Percentiles rank a stretch among this genome's conserved stretches.
These are phyloP conservation scores for Pristiophorus japonicus DNA, from an alignment of 2,113 vertebrate species.

Conservation along the genomic window DNA sequence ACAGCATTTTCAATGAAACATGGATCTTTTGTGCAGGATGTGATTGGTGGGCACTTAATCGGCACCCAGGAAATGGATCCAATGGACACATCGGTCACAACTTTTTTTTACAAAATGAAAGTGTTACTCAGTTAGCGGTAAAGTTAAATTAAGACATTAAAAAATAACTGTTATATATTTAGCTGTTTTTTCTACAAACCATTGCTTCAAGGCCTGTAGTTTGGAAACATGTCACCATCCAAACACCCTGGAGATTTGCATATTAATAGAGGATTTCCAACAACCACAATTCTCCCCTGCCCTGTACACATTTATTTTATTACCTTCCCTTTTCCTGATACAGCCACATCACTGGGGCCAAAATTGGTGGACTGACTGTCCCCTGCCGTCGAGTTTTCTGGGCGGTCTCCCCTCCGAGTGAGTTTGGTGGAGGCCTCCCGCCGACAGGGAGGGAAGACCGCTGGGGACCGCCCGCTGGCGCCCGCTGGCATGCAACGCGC, in stretches of 20 bases:
- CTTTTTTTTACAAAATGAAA: neutral
- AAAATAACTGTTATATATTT: neutral
- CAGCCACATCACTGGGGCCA: too few relatives aligned
- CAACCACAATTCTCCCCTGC: neutral
- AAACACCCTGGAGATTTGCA: neutral
- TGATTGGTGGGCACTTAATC: neutral
- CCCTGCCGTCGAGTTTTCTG: too few relatives aligned
- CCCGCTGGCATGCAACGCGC: too few relatives aligned
- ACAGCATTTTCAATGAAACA: neutral
- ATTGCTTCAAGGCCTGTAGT: neutral
- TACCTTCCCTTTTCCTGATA: neutral
- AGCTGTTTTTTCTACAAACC: neutral
- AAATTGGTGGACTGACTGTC: too few relatives aligned
- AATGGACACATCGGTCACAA: neutral
- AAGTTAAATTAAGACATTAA: neutral
- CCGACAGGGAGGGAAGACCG: too few relatives aligned
- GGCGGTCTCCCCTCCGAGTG: too few relatives aligned
- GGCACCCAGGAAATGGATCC: neutral
- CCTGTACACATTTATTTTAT: neutral
- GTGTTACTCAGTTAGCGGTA: neutral
- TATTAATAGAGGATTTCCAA: neutral
- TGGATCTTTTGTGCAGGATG: neutral
- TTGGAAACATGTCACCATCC: neutral
- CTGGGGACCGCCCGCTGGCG: too few relatives aligned
- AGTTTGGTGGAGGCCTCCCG: too few relatives aligned